These are phyloP conservation scores for Stegastes partitus DNA, from an alignment of 2,113 vertebrate species.

Conservation along the genomic window DNA sequence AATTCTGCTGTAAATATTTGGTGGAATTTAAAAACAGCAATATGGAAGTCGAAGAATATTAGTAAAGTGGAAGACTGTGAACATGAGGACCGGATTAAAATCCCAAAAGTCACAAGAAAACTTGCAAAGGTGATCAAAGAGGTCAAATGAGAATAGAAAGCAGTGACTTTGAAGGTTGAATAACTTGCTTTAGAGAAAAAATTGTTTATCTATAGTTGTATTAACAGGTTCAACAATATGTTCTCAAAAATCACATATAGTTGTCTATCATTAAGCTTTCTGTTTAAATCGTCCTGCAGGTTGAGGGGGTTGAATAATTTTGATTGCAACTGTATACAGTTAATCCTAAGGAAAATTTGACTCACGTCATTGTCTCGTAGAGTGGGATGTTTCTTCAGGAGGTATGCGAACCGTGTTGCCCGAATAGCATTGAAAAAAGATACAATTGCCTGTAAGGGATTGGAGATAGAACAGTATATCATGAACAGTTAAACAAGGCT, in stretches of 20 bases:
- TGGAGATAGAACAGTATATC: neutral
- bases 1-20: neutral
- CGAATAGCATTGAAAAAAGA: slow-evolving; percentile 94
- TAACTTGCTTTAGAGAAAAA: too few relatives aligned
- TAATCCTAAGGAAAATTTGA: neutral
- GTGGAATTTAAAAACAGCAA: neutral
- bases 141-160: too few relatives aligned
- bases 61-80: too few relatives aligned
- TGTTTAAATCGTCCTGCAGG: neutral
- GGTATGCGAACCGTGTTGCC: slow-evolving; percentile 89
- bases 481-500: neutral
- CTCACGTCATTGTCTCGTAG: slow-evolving; percentile 88
- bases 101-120: too few relatives aligned
- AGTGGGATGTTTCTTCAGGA: slow-evolving; percentile 87
- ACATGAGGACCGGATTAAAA: too few relatives aligned
- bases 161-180: too few relatives aligned
- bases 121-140: too few relatives aligned
- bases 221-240: too few relatives aligned
- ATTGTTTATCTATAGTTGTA: too few relatives aligned
- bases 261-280: neutral
- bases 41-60: too few relatives aligned
- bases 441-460: slow-evolving; percentile 89
- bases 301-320: neutral
- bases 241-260: too few relatives aligned
- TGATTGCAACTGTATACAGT: neutral